phyloP scores from a whole-genome alignment of 2,888 invertebrate species.

The Drosophila anomalata region DNA sequence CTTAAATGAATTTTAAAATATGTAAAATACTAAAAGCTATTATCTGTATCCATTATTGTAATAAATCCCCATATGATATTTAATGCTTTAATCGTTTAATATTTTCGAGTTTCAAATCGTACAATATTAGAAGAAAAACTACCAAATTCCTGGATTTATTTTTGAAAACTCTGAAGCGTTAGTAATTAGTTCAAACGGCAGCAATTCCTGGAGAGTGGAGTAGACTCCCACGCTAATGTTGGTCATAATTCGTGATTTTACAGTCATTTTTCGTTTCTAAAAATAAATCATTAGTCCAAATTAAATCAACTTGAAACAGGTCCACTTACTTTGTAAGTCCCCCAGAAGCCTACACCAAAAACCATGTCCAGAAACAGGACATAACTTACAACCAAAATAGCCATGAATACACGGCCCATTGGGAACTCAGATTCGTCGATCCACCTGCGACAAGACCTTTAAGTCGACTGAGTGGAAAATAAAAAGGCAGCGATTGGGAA shows the following conservation, averaged over 20 bases:
- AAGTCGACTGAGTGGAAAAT: constrained; percentile 6
- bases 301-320: not conserved
- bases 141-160: not conserved
- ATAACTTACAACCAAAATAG: not conserved
- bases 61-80: constrained; percentile 21
- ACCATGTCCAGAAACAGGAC: not conserved
- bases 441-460: no score
- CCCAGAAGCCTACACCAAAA: not conserved
- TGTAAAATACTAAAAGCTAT: constrained; percentile 42
- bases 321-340: constrained; percentile 2
- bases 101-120: not conserved
- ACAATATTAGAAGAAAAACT: not conserved
- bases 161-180: not conserved
- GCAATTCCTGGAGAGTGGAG: not conserved
- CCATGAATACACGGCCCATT: constrained; percentile 4
- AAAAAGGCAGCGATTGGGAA: not conserved
- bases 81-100: not conserved
- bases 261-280: constrained; percentile 23
- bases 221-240: constrained; percentile 21
- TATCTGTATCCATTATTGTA: constrained; percentile 39
- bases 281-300: not conserved
- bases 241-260: constrained; percentile 25
- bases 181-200: not conserved
- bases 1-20: constrained; percentile 32
- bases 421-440: not conserved